A percentile compares a stretch with the other conserved stretches of the same genome.
Evolutionary conservation across 1,140 invertebrate genomes (phyloP).

Genomic region (Cardiocondyla obscurior): DNA sequence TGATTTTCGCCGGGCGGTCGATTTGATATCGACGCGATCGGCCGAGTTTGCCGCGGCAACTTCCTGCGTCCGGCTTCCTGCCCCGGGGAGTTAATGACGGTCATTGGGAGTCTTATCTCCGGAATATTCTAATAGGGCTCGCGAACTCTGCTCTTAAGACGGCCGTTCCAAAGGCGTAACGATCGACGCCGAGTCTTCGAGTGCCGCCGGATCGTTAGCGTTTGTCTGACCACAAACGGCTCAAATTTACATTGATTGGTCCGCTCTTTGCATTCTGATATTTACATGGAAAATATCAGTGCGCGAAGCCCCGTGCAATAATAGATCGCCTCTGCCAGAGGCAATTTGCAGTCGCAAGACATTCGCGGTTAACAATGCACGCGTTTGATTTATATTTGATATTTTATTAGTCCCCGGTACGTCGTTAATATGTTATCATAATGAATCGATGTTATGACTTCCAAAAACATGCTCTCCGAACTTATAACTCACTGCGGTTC

Average conservation of each 20-base stretch:
- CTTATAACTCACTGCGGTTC: not conserved
- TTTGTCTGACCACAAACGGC: slow-evolving; percentile 21
- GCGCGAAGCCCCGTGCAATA: not conserved
- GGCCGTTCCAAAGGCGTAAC: slow-evolving; percentile 16
- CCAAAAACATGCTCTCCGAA: not conserved
- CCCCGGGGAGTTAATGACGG: slow-evolving; percentile 48
- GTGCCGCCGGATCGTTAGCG: slow-evolving; percentile 16
- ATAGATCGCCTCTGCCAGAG: not conserved
- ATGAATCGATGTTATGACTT: not conserved
- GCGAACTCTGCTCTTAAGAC: slow-evolving; percentile 16
- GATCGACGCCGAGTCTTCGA: slow-evolving; percentile 24
- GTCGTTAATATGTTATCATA: not conserved
- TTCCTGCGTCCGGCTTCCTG: slow-evolving; percentile 56
- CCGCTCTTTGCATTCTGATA: not conserved
- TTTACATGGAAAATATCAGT: slow-evolving; percentile 21
- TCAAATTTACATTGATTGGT: slow-evolving; percentile 20
- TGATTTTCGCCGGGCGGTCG: slow-evolving; percentile 19
- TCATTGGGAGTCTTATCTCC: slow-evolving; percentile 60
- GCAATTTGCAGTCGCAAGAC: not conserved
- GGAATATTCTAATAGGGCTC: slow-evolving; percentile 59
- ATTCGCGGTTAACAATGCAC: not conserved
- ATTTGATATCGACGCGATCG: slow-evolving; percentile 50
- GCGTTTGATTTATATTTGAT: not conserved
- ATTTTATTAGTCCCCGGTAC: not conserved
- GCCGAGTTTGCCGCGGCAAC: slow-evolving; percentile 13